A percentile compares a stretch with the other conserved stretches of the same genome.
phyloP scores from a whole-genome alignment of 2,797 vertebrate genomes.

The Sebastes hubbsi region DNA sequence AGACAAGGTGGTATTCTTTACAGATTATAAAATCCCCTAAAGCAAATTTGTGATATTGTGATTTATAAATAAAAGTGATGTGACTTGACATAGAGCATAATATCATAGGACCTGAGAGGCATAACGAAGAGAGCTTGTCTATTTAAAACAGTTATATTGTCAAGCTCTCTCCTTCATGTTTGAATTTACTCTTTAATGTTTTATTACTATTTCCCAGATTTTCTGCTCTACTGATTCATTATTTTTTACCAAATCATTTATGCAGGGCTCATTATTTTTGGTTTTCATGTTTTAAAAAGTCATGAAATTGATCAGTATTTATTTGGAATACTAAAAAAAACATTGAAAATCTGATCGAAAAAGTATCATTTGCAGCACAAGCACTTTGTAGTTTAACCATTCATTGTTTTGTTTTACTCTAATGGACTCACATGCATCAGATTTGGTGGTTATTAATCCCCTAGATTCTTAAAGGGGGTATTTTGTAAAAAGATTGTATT shows the following conservation, averaged over 20 bases:
- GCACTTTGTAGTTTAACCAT: background rate
- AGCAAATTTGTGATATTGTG: no score
- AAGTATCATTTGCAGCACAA: background rate
- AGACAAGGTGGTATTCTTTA: no score
- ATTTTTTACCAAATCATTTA: fast-evolving
- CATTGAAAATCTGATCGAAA: fast-evolving
- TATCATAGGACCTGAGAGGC: no score
- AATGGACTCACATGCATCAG: background rate
- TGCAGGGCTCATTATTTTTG: no score
- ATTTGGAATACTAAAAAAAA: background rate
- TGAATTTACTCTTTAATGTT: background rate
- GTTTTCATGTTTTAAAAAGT: no score
- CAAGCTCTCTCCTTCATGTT: background rate
- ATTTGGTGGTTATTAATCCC: background rate
- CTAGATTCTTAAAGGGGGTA: background rate
- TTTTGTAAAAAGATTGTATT: no score
- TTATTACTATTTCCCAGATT: background rate
- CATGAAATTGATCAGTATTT: background rate
- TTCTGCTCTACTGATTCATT: background rate
- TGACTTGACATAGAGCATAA: no score
- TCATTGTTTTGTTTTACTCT: background rate
- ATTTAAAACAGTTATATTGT: no score
- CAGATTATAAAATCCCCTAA: no score
- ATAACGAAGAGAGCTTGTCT: no score
- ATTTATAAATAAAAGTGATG: no score